Percentiles rank a stretch among this genome's conserved stretches.
phyloP scores from a whole-genome alignment of 2,113 vertebrate species.

The Cochlearius cochlearius region DNA sequence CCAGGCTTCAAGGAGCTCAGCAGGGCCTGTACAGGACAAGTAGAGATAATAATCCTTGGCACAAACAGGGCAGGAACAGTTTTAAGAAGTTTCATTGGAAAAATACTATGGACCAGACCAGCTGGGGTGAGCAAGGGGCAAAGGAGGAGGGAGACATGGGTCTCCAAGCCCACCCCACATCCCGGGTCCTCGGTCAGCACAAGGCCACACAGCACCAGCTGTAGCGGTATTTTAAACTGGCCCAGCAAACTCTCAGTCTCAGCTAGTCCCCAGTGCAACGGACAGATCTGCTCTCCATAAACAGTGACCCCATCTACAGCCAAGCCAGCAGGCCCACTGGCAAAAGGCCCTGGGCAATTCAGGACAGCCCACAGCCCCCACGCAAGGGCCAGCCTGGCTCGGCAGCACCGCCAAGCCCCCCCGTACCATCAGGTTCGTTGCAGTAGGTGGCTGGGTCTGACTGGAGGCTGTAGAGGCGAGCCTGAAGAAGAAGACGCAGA shows the following conservation, averaged over 20 bases:
- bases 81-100: not conserved
- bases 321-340: not conserved
- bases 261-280: not conserved
- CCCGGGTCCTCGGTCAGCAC: not conserved
- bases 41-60: not conserved
- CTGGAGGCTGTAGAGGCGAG: slow-evolving; percentile 95
- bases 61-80: not conserved
- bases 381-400: not conserved
- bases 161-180: not conserved
- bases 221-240: not conserved
- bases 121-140: not conserved
- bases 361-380: not conserved
- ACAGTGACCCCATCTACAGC: not conserved
- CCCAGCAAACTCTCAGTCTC: not conserved
- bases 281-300: not conserved
- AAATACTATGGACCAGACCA: not conserved
- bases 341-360: not conserved
- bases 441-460: slow-evolving; percentile 98
- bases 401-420: not conserved
- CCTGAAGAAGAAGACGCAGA: slow-evolving; percentile 71
- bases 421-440: slow-evolving; percentile 94
- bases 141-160: not conserved
- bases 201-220: fast-evolving
- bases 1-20: slow-evolving; percentile 89
- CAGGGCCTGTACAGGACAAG: slow-evolving; percentile 78